Evolutionary conservation across 2,888 invertebrate genomes (phyloP).

Genomic region (Lagria hirta): DNA sequence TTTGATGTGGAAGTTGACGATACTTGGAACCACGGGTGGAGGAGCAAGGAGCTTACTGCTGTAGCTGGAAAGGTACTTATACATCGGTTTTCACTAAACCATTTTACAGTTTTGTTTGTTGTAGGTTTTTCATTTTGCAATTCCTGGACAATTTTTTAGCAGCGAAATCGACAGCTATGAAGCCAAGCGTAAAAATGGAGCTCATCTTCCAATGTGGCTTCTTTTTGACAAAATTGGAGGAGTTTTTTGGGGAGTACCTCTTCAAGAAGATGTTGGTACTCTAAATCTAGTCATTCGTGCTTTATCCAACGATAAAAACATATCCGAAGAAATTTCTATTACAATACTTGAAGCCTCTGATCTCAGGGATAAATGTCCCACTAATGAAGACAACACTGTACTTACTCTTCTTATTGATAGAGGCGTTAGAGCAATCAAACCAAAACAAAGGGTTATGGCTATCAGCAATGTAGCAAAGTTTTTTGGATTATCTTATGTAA

Average conservation of each 20-base stretch:
- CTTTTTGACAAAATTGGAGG: conserved; percentile 69
- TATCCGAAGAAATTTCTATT: conserved; percentile 68
- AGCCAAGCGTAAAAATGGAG: conserved; percentile 52
- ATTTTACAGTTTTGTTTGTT: too few species aligned
- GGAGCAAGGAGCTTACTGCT: conserved; percentile 65
- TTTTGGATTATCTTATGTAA: conserved; percentile 68
- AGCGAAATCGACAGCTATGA: conserved; percentile 69
- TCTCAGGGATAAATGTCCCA: conserved; percentile 42
- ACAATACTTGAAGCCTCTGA: conserved; percentile 57
- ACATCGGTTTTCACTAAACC: too few species aligned
- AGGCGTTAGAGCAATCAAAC: conserved; percentile 63
- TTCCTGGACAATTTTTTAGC: conserved; percentile 68
- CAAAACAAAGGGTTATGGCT: conserved; percentile 66
- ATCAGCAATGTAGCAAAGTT: conserved; percentile 72
- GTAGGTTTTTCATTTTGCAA: conserved; percentile 71
- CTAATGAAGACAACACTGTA: conserved; percentile 53
- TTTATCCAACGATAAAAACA: conserved; percentile 51
- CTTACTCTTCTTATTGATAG: conserved; percentile 70
- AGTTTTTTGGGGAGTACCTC: conserved; percentile 75
- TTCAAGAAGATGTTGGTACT: conserved; percentile 66
- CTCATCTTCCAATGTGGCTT: conserved; percentile 66
- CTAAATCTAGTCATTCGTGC: conserved; percentile 65
- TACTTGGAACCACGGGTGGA: conserved; percentile 40
- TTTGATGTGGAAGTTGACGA: conserved; percentile 41
- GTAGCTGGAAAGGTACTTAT: conserved; percentile 71